A percentile compares a stretch with the other conserved stretches of the same genome.
Conservation (phyloP, 2,797 vertebrate species). For the Pipistrellus pipistrellus region DNA sequence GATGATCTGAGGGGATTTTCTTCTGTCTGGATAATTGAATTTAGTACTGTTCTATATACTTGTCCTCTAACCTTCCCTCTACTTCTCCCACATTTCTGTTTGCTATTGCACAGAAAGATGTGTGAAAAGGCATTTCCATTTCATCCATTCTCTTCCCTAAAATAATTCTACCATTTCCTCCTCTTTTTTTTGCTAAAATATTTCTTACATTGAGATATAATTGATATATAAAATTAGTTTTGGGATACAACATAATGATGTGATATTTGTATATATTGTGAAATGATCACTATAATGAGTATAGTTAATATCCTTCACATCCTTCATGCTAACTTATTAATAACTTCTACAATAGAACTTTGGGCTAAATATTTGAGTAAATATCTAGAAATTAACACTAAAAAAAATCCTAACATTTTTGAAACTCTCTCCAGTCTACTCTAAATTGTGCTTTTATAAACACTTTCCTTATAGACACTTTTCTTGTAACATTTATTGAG, state of each 20-base stretch:
- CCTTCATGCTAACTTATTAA: neutral
- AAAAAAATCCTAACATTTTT: conserved; percentile 1
- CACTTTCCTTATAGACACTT: neutral
- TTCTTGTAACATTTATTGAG: neutral
- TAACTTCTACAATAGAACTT: neutral
- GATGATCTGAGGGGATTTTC: conserved; percentile 69
- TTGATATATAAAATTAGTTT: neutral
- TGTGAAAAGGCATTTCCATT: neutral
- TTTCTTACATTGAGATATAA: neutral
- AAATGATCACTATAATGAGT: neutral
- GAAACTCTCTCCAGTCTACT: neutral
- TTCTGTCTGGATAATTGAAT: conserved; percentile 68
- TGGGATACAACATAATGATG: neutral
- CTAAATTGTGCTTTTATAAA: conserved; percentile 7
- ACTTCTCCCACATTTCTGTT: neutral
- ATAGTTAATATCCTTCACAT: neutral
- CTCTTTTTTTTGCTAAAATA: neutral
- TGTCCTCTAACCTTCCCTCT: conserved; percentile 13
- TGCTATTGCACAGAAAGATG: conserved; percentile 8
- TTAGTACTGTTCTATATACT: conserved; percentile 61
- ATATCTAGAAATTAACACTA: conserved; percentile 15
- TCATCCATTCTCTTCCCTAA: neutral
- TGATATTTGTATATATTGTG: neutral
- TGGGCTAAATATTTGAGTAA: conserved; percentile 37
- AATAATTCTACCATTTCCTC: neutral